phyloP scores from a whole-genome alignment of 2,113 vertebrate species.

The Agelaius tricolor region DNA sequence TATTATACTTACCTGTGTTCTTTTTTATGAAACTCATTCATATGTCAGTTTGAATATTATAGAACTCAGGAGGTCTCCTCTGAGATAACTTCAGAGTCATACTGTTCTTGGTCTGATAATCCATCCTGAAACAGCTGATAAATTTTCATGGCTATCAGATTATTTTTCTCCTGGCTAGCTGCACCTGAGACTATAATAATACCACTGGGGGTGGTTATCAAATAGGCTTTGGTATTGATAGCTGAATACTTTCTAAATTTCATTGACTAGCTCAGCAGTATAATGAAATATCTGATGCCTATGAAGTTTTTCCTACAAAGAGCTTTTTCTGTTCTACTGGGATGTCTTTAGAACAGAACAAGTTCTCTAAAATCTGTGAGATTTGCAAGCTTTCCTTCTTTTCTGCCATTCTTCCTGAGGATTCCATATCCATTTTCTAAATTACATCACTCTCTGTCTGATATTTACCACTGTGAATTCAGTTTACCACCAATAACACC shows the following conservation, averaged over 20 bases:
- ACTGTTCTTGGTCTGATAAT: neutral
- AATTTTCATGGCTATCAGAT: neutral
- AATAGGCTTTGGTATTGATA: neutral
- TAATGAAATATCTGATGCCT: neutral
- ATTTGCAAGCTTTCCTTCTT: neutral
- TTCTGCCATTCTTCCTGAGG: neutral
- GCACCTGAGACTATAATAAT: neutral
- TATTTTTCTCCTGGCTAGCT: neutral
- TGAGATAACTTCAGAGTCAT: neutral
- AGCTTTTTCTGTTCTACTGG: neutral
- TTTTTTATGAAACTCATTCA: neutral
- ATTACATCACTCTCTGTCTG: neutral
- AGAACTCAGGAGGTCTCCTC: neutral
- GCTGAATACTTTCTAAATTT: slow-evolving; percentile 1
- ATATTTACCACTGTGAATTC: neutral
- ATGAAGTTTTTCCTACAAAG: neutral
- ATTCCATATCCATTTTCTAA: neutral
- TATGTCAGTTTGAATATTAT: neutral
- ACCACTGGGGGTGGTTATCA: neutral
- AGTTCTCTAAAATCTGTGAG: neutral
- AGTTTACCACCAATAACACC: neutral
- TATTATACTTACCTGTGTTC: neutral
- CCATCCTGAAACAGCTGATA: neutral
- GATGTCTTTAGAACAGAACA: neutral
- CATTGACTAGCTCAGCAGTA: neutral